phyloP scores from a whole-genome alignment of 2,797 vertebrate genomes.

The Chrosomus eos region DNA sequence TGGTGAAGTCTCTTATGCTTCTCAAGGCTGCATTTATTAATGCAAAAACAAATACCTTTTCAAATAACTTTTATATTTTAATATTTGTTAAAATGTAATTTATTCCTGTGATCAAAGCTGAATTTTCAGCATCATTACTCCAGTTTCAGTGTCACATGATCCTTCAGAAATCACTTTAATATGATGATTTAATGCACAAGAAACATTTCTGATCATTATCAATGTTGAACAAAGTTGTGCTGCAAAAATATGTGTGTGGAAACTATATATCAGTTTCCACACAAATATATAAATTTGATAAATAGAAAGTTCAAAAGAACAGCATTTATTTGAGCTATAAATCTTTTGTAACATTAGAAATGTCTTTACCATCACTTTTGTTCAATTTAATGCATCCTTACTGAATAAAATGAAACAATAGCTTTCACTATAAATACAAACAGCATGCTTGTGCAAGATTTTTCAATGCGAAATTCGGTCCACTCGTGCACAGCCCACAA shows the following conservation, averaged over 20 bases:
- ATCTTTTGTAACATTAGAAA: not conserved
- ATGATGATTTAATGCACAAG: too few relatives aligned
- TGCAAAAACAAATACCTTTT: not conserved
- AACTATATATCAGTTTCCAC: too few relatives aligned
- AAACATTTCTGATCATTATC: too few relatives aligned
- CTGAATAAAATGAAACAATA: not conserved
- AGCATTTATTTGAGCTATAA: not conserved
- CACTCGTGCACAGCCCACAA: constrained; percentile 1
- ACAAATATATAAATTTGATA: not conserved
- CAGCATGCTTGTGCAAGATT: not conserved
- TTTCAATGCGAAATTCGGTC: not conserved
- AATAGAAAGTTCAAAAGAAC: not conserved
- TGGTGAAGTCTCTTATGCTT: too few relatives aligned
- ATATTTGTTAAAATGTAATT: not conserved
- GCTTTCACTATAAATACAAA: not conserved
- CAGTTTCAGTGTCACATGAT: not conserved
- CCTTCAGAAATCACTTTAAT: not conserved
- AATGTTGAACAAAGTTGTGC: too few relatives aligned
- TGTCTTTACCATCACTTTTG: not conserved
- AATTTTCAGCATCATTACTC: not conserved
- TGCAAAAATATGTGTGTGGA: too few relatives aligned
- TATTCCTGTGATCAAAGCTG: not conserved
- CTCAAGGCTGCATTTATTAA: not conserved
- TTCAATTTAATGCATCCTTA: not conserved
- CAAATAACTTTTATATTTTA: not conserved